Evolutionary conservation across 2,888 invertebrate genomes (phyloP).

Genomic region (Netelia virgata): DNA sequence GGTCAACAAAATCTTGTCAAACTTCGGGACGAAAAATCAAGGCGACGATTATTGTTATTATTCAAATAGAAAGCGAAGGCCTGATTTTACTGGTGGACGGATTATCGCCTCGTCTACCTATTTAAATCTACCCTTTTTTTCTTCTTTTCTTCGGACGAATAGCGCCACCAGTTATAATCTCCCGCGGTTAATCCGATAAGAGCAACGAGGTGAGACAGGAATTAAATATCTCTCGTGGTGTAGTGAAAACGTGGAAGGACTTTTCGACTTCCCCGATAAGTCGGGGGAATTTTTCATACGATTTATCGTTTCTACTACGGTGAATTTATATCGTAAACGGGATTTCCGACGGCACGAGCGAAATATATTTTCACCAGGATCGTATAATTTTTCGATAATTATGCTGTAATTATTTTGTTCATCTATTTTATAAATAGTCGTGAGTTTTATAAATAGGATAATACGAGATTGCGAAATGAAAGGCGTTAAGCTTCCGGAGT

Average conservation of each 20-base stretch:
- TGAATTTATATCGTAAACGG: constrained; percentile 5
- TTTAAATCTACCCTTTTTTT: constrained; percentile 40
- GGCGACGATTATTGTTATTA: constrained; percentile 48
- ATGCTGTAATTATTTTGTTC: no score
- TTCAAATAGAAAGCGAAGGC: constrained; percentile 25
- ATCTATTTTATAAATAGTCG: no score
- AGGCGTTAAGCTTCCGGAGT: constrained; percentile 55
- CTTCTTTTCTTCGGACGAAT: constrained; percentile 66
- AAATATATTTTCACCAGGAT: background rate
- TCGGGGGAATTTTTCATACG: constrained; percentile 25
- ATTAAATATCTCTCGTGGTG: constrained; percentile 21
- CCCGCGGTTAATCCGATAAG: constrained; percentile 59
- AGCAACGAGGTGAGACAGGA: background rate
- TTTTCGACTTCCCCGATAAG: constrained; percentile 31
- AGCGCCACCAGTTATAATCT: constrained; percentile 77
- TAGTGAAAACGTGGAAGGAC: constrained; percentile 44
- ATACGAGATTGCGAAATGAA: constrained; percentile 40
- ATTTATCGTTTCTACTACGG: background rate
- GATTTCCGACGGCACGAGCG: constrained; percentile 59
- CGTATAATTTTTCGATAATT: background rate
- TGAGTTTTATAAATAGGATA: background rate
- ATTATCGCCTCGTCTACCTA: constrained; percentile 46
- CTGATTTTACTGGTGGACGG: constrained; percentile 55
- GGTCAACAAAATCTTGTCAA: constrained; percentile 66
- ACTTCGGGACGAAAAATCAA: constrained; percentile 33